Base-by-base conservation (phyloP, 2,797 vertebrate species). In the Chelon labrosus region DNA sequence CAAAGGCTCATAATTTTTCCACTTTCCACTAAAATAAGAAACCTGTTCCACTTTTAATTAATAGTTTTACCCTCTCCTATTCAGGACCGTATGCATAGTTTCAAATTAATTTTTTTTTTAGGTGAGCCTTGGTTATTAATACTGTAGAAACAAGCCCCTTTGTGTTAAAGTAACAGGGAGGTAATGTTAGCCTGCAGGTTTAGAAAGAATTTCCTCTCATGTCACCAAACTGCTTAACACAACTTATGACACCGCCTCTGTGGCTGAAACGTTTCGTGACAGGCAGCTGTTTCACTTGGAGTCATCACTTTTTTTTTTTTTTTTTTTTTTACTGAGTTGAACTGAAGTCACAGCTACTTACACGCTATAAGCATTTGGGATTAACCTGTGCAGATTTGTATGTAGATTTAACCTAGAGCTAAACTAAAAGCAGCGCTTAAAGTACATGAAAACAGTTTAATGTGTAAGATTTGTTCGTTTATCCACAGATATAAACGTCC, bases 11-110 rank as follows among this genome's bases (percentile, higher is more conserved):
- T 89, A 79, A 93, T 95, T 94, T 93, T 94, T 92, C 85, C 92
- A 93, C 93, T 94, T 94, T 92, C 88, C 88, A 92, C 93, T 93
- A 92, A 94, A 94, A 95, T 93, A 93, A 94, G 92, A 94, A 95
- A 44, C 94, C 92, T 95, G 94, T 94, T 95, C 93, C 94, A 95
- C 93, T 94, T 95, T 93, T 94, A 95, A 95, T 95, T 95, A 94
- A 95, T 94, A 93, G 92, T 93, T 93, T 89, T 90, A 89, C 82
- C 92, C 93, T 91, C 86, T 89, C 86, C 85, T 85, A 91, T 94
- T 93, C 92, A 93, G 80, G 79, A 89, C 79, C 73, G 70, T 82
- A 75, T 82, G 86, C 88, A 86, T 89, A 93, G 88, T 95, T 94
- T 93, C 60, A 93, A 94, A 93, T 93, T 91, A 91, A 92, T 94